These are phyloP conservation scores for Chloroceryle amazona DNA, from an alignment of 2,797 vertebrate species.

Conservation along the genomic window DNA sequence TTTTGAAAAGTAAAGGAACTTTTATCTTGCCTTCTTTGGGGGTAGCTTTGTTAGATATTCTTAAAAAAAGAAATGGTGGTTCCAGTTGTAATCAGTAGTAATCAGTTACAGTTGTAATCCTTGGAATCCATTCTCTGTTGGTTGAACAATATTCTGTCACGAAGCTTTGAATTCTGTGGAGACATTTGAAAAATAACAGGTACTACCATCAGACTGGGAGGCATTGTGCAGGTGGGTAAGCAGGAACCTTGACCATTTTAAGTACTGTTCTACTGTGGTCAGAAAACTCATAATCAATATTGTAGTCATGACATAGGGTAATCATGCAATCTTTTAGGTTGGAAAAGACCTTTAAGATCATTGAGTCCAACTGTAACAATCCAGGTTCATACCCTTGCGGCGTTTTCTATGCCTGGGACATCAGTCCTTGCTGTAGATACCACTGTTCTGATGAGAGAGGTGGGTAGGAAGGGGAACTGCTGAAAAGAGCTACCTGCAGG, in stretches of 20 bases:
- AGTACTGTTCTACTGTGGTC: background rate
- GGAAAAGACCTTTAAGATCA: background rate
- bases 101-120: background rate
- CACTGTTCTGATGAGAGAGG: background rate
- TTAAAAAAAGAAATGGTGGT: background rate
- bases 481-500: background rate
- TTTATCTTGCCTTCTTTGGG: background rate
- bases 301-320: background rate
- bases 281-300: background rate
- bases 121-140: background rate
- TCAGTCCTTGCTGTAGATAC: background rate
- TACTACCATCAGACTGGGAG: background rate
- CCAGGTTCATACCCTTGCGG: background rate
- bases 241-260: background rate
- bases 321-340: background rate
- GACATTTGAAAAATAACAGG: background rate
- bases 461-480: background rate
- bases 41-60: background rate
- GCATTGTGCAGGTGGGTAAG: background rate
- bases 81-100: too few relatives aligned
- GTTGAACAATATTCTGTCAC: background rate
- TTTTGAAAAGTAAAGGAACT: background rate
- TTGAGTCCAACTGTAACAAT: background rate
- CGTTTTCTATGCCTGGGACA: background rate
- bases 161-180: background rate